Conservation (phyloP, 2,113 vertebrate genomes). For the Pongo abelii region DNA sequence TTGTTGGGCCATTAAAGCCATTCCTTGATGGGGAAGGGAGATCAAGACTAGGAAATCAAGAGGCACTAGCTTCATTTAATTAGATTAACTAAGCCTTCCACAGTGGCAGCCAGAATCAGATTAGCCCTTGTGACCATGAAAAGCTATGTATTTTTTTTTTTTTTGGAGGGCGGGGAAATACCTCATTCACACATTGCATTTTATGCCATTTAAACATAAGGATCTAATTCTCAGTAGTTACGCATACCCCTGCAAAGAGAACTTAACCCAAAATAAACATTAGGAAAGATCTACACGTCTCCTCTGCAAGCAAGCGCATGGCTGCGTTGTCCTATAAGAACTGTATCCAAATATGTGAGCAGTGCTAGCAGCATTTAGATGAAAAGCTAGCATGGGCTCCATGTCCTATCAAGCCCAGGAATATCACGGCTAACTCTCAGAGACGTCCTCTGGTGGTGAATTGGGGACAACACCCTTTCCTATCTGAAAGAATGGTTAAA, state of each 20-base stretch:
- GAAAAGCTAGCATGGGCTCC: neutral
- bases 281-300: neutral
- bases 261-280: neutral
- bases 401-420: neutral
- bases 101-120: conserved; percentile 49
- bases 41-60: conserved; percentile 11
- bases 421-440: neutral
- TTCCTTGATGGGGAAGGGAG: conserved; percentile 49
- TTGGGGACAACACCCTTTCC: neutral
- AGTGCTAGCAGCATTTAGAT: accelerated
- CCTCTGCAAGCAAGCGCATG: accelerated
- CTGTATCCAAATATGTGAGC: too few species aligned
- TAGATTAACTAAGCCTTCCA: conserved; percentile 56
- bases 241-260: neutral
- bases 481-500: too few species aligned
- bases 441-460: neutral
- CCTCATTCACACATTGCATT: conserved; percentile 13
- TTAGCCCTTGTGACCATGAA: conserved; percentile 37
- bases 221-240: neutral
- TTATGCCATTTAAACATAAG: neutral
- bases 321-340: neutral
- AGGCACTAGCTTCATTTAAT: conserved; percentile 53
- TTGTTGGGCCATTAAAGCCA: conserved; percentile 67
- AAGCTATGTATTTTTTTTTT: neutral
- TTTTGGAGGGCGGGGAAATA: neutral